Conservation (phyloP, 2,888 invertebrate species). For the Sesamia inferens region DNA sequence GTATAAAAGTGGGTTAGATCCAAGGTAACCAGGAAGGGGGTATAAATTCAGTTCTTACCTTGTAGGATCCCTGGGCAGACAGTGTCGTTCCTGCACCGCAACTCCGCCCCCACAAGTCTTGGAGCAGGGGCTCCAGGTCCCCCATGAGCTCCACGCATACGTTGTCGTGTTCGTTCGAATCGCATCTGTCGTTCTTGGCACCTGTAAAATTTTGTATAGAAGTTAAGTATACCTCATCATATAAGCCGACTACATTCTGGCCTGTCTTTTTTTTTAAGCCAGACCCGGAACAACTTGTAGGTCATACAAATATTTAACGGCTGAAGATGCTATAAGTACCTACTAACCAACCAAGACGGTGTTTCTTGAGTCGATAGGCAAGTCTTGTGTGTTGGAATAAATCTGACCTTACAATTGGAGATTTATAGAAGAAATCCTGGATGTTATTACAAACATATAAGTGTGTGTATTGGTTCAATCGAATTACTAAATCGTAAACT, state of each 20-base stretch:
- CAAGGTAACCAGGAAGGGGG: background rate
- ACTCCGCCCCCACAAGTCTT: conserved; percentile 94
- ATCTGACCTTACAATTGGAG: background rate
- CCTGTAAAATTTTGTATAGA: conserved; percentile 63
- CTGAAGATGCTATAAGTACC: background rate
- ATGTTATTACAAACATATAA: conserved; percentile 3
- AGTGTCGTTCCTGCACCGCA: conserved; percentile 92
- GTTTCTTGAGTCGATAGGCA: background rate
- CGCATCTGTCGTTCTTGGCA: conserved; percentile 74
- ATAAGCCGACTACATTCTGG: background rate
- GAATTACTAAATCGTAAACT: conserved; percentile 3
- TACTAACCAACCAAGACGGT: background rate
- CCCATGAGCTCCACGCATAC: conserved; percentile 93
- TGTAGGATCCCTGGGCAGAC: conserved; percentile 89
- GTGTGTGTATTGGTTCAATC: background rate
- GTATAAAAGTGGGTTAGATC: background rate
- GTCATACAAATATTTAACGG: background rate
- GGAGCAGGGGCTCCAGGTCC: conserved; percentile 93
- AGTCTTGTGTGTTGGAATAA: background rate
- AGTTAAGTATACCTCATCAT: background rate
- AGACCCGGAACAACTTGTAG: no score
- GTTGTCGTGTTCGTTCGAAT: conserved; percentile 79
- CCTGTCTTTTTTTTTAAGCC: no score
- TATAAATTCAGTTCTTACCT: conserved; percentile 76
- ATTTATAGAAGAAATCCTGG: background rate